Base-by-base conservation (phyloP, 1,140 invertebrate species). In the Conus betulinus region DNA sequence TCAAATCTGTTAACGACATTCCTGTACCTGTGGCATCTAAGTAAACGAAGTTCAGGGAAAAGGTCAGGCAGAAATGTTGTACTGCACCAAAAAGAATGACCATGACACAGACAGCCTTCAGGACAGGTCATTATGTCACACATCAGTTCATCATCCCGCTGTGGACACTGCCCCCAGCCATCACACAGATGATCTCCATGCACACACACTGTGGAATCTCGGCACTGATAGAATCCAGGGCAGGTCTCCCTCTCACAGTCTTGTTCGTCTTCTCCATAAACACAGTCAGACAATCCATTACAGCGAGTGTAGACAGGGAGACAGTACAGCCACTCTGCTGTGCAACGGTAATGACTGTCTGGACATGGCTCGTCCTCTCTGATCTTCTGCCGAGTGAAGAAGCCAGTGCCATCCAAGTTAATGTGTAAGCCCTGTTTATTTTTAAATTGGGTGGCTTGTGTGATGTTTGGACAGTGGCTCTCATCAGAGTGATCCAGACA, bases 221-320 rank as follows among this genome's bases (percentile, higher is more conserved):
- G 17, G 71, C 71, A 74, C 20, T 25, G 71, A 25, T 74, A 74
- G 71, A 74, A 74, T n/a, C 71, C 71, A 20, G 71, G 71, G n/a
- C 71, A 74, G 13, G 1, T 74, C 8, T n/a, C 17, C 20, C n/a
- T n/a, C 8, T 74, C 71, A 74, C 71, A 74, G n/a, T 25, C 23
- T 8, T 74, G 20, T 25, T 74, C 71, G n/a, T 74, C 71, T 25
- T 74, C 71, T n/a, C n/a, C 20, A n/a, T 25, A 20, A 20, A 25
- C 17, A 55, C 88, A 89, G 88, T 89, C 88, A 23, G 53, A 55
- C 25, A 87, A 17, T 20, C 85, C 88, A 63, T 89, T 89, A 76
- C 88, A 89, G 11, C 84, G 85, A 71, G 86, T 74, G 52, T 87
- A 85, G 17, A 88, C 27, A 23, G 87, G 89, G 0, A 88, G 83